Evolutionary conservation across 2,113 vertebrate genomes (phyloP).

Genomic region (Laticauda colubrina): DNA sequence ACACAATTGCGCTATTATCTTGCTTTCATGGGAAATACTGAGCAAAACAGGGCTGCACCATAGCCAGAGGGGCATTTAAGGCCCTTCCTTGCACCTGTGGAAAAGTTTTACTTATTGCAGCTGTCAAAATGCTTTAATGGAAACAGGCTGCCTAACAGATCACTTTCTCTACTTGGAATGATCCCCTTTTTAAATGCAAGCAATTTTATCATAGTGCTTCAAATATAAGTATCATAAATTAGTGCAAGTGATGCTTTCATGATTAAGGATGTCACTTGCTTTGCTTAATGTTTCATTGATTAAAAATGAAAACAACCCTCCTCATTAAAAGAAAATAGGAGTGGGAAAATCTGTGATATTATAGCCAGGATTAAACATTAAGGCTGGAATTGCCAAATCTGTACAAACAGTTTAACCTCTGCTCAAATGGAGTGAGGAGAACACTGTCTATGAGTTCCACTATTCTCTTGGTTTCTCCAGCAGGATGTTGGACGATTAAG

Average conservation of each 20-base stretch:
- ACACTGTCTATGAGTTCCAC: neutral
- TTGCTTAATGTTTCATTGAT: conserved; percentile 64
- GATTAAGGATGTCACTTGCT: conserved; percentile 63
- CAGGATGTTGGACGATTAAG: neutral
- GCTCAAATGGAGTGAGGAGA: neutral
- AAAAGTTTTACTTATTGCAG: conserved; percentile 69
- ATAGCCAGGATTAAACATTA: conserved; percentile 1
- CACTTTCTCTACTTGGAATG: conserved; percentile 57
- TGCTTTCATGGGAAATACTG: conserved; percentile 51
- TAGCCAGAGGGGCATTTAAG: conserved; percentile 70
- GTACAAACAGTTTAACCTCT: neutral
- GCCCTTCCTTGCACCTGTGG: conserved; percentile 69
- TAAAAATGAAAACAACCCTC: conserved; percentile 59
- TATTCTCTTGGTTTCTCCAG: neutral
- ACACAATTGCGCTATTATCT: conserved; percentile 48
- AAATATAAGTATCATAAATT: conserved; percentile 65
- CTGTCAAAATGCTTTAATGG: conserved; percentile 74
- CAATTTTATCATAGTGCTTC: conserved; percentile 53
- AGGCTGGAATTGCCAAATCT: conserved; percentile 3
- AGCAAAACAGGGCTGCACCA: conserved; percentile 50
- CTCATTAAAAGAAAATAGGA: conserved; percentile 62
- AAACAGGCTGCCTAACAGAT: conserved; percentile 70
- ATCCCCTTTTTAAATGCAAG: conserved; percentile 61
- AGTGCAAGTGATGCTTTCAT: conserved; percentile 67
- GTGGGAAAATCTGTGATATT: conserved; percentile 41